Conservation (phyloP, 1,140 invertebrate genomes). For the Habropoda laboriosa region DNA sequence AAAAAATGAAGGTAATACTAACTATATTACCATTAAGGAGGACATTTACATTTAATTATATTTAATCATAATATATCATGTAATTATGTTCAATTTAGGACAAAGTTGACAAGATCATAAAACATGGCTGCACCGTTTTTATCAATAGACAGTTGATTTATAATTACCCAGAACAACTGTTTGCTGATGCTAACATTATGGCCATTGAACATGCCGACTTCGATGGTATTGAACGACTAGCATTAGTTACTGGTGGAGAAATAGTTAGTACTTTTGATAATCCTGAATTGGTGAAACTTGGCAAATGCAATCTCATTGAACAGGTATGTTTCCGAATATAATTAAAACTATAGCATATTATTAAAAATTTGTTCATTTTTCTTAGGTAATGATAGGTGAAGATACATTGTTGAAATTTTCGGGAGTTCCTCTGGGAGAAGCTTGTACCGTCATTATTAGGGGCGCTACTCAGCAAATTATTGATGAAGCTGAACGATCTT, state of each 20-base stretch:
- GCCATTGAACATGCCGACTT: constrained; percentile 99
- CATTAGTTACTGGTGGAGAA: constrained; percentile 98
- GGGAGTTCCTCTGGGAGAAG: constrained; percentile 96
- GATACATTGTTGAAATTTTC: constrained; percentile 97
- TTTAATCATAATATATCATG: neutral
- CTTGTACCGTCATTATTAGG: constrained; percentile 97
- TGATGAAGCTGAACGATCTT: constrained; percentile 98
- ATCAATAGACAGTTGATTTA: constrained; percentile 99
- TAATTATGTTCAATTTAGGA: constrained; percentile 80
- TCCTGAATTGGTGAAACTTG: constrained; percentile 95
- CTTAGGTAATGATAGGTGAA: constrained; percentile 97
- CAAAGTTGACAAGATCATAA: constrained; percentile 98
- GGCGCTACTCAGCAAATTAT: constrained; percentile 99
- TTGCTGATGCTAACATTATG: constrained; percentile 99
- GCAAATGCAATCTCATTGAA: constrained; percentile 97
- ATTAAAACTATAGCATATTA: neutral
- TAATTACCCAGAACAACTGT: constrained; percentile 99
- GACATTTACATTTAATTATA: neutral
- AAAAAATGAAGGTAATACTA: constrained; percentile 95
- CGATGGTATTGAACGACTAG: constrained; percentile 98
- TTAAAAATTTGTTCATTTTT: constrained; percentile 31
- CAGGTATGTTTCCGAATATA: constrained; percentile 84
- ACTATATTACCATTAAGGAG: neutral
- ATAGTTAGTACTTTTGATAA: constrained; percentile 99
- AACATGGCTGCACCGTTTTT: constrained; percentile 98